Base-by-base conservation (phyloP, 2,797 vertebrate species). In the Crocodylus rhombifer region DNA sequence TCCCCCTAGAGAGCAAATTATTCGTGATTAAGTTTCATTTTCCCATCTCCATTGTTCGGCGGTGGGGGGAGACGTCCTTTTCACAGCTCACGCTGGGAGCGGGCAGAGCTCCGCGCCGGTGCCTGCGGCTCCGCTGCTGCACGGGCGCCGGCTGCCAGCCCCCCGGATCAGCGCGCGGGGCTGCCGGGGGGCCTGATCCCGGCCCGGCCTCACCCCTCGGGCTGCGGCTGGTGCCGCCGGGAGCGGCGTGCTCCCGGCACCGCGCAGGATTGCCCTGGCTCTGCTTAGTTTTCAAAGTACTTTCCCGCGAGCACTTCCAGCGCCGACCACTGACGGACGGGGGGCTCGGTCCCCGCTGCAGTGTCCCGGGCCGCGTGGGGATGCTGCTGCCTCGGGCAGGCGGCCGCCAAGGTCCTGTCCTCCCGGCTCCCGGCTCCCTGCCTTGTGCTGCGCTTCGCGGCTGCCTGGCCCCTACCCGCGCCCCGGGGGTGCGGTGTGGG, bases 1-100 rank as follows among this genome's bases (percentile, higher is more conserved):
- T 13, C 3, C 55, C 88, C 89, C 88, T 26, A n/a, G 93, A 82
- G 89, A 87, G 57, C 36, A 92, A 89, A 93, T 96, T 80, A 93
- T 88, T 92, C 64, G 9, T 67, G 62, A 79, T 85, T 85, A 90
- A 92, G 74, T 60, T 65, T 92, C 60, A 85, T 95, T 91, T 91
- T 92, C 82, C 62, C 80, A 77, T 91, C 80, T 63, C n/a, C 86
- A 4, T 57, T 20, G n/a, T 25, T 90, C 89, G 82, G 62, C 84
- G 77, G 63, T 71, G 62, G 57, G 42, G 87, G 84, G 63, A 88
- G 61, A 56, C 23, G 36, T 77, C 62, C 78, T 62, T 73, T 80
- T 23, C 30, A 80, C 28, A 14, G 12, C 3, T 21, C 58, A 71
- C 71, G 30, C 75, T 1, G 15, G 81, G 33, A 74, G 82, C 13